Base-by-base conservation (phyloP, 1,140 invertebrate species). In the Drosophila rufa region DNA sequence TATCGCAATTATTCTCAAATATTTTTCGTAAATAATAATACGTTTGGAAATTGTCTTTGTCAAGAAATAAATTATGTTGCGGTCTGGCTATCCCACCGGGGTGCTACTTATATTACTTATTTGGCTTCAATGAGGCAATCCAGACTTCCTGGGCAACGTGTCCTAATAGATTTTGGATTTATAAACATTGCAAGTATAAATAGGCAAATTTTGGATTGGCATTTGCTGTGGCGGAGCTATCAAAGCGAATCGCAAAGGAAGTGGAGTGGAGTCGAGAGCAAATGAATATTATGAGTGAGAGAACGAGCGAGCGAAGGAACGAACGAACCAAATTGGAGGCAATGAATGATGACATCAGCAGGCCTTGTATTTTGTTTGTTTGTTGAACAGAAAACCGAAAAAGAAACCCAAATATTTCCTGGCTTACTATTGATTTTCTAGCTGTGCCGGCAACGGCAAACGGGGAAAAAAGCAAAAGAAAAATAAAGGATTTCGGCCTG, bases 321-420 rank as follows among this genome's bases (percentile, higher is more conserved):
- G 17, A 64, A 33, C 15, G 17, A 40, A 62, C 45, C 46, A 36
- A 69, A 53, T 53, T 55, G 47, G 9, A 67, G 67, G 40, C 67
- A 56, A 70, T 67, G 62, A 65, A 67, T 70, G 67, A 70, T 43
- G 67, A 68, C 67, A 53, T 70, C 67, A 67, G 40, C 67, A 27
- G 48, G 50, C 50, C 40, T 55, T 17, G 33, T 56, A 8, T 45
- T 65, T 66, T 22, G 46, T 67, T 70, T 45, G 36, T 69, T 67
- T 69, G 48, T 27, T 12, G 48, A 55, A 17, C 64, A 67, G 40
- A 43, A 46, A 22, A 33, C 33, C 33, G 9, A 11, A 45, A 19
- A 51, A 36, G 40, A 15, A 30, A 36, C 33, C 38, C 11, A 19
- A 47, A n/a, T 19, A 66, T 55, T 70, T 67, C 40, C 67, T 46